phyloP scores from a whole-genome alignment of 2,888 invertebrate species.

The Mayetiola destructor region DNA sequence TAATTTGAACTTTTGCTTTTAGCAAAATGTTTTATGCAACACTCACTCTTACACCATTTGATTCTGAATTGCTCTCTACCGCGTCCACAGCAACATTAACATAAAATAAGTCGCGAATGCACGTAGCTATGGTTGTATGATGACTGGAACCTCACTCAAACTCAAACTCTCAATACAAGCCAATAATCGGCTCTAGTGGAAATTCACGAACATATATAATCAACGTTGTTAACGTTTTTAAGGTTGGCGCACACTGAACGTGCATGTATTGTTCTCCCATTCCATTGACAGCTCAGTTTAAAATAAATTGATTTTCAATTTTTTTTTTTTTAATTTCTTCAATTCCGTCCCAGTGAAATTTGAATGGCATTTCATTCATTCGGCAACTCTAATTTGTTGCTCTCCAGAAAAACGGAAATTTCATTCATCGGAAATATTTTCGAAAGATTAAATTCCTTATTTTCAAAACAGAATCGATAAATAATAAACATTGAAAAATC shows the following conservation, averaged over 20 bases:
- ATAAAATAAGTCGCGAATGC: neutral
- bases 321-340: too few species aligned
- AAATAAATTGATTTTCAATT: too few species aligned
- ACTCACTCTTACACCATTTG: constrained; percentile 4
- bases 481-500: too few species aligned
- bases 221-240: neutral
- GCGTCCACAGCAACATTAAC: constrained; percentile 8
- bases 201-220: neutral
- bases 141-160: too few species aligned
- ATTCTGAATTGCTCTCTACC: neutral
- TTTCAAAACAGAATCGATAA: too few species aligned
- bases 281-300: constrained; percentile 4
- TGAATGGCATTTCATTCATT: too few species aligned
- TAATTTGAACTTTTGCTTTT: too few species aligned
- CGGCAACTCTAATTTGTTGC: too few species aligned
- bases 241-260: constrained; percentile 10
- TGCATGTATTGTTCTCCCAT: neutral
- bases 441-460: too few species aligned
- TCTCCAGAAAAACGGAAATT: too few species aligned
- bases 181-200: neutral
- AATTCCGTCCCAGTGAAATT: too few species aligned
- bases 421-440: too few species aligned
- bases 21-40: neutral
- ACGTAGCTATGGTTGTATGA: neutral
- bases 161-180: neutral